A percentile compares a stretch with the other conserved stretches of the same genome.
Conservation (phyloP, 2,113 vertebrate genomes). For the Tapirus terrestris region DNA sequence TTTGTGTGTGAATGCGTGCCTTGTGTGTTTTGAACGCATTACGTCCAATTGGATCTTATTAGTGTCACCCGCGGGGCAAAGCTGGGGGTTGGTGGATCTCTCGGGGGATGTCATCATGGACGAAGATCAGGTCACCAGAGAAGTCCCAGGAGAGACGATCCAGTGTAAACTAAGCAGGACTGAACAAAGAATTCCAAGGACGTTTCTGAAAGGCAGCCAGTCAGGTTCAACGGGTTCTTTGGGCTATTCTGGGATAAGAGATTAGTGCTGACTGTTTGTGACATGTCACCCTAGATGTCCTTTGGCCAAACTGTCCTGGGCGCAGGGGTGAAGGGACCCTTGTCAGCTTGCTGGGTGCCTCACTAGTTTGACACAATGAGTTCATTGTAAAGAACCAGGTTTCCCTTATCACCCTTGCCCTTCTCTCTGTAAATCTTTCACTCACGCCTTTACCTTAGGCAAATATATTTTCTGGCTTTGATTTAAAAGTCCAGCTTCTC, state of each 20-base stretch:
- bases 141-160: not conserved
- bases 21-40: not conserved
- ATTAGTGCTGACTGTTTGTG: constrained; percentile 48
- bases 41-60: not conserved
- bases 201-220: constrained; percentile 29
- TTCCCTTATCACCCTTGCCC: constrained; percentile 68
- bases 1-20: not conserved
- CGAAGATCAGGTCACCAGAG: constrained; percentile 39
- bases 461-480: constrained; percentile 80
- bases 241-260: constrained; percentile 73
- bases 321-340: constrained; percentile 73
- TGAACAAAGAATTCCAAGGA: constrained; percentile 66
- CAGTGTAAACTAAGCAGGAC: not conserved
- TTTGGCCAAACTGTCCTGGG: constrained; percentile 64
- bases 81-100: not conserved
- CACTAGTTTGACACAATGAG: constrained; percentile 74
- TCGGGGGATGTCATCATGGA: not conserved
- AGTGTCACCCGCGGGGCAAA: not conserved
- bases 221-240: constrained; percentile 71
- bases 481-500: constrained; percentile 81
- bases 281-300: constrained; percentile 76
- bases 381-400: constrained; percentile 79
- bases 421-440: constrained; percentile 66
- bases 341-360: not conserved
- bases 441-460: constrained; percentile 68